These are phyloP conservation scores for Antechinus flavipes DNA, from an alignment of 2,113 vertebrate genomes.

Conservation along the genomic window DNA sequence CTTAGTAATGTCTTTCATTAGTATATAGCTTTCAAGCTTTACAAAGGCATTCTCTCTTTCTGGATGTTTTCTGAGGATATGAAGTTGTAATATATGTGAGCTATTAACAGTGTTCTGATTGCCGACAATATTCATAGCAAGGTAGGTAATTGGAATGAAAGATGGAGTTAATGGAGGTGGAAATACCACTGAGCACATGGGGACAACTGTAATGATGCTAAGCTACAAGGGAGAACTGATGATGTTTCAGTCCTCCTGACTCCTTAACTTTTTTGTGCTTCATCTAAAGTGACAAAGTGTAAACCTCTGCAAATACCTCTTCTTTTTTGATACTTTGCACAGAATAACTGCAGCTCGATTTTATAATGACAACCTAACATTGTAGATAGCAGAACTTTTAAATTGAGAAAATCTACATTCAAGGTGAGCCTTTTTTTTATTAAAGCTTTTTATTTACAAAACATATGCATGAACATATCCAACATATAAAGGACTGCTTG, in stretches of 20 bases:
- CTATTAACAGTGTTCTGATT: background rate
- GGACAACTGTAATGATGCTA: background rate
- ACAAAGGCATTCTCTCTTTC: background rate
- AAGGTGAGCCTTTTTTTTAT: background rate
- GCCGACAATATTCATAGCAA: background rate
- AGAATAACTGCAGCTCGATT: background rate
- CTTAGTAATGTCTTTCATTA: background rate
- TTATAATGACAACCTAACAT: background rate
- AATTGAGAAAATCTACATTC: background rate
- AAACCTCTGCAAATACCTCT: background rate
- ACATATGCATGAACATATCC: no score
- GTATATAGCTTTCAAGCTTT: background rate
- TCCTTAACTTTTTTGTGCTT: background rate
- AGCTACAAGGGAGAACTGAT: background rate
- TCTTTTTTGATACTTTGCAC: background rate
- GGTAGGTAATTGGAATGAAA: constrained; percentile 1
- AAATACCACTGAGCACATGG: background rate
- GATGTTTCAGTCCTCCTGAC: background rate
- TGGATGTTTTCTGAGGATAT: background rate
- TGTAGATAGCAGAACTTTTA: background rate
- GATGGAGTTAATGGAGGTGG: background rate
- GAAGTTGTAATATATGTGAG: background rate
- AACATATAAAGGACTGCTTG: no score
- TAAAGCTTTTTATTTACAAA: no score
- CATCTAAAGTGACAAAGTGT: background rate